These are phyloP conservation scores for Blastobasis lacticolella DNA, from an alignment of 2,888 invertebrate genomes.

Conservation along the genomic window DNA sequence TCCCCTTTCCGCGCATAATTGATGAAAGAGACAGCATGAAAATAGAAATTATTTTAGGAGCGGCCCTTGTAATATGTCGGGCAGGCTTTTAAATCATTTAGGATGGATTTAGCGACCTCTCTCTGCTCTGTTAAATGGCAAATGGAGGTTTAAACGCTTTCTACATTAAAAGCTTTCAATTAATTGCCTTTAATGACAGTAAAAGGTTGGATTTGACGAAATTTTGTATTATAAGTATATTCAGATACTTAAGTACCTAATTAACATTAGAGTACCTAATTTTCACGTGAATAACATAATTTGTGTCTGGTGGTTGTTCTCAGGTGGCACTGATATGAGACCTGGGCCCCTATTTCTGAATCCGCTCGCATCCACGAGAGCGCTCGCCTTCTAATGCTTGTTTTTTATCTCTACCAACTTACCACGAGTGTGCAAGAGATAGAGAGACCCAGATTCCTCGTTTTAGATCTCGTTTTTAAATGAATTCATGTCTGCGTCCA, in stretches of 20 bases:
- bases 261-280: too few species aligned
- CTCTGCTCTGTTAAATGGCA: conserved; percentile 15
- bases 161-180: conserved; percentile 23
- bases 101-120: conserved; percentile 23
- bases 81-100: conserved; percentile 45
- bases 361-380: too few species aligned
- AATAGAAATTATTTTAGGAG: conserved; percentile 31
- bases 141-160: conserved; percentile 33
- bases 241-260: too few species aligned
- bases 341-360: too few species aligned
- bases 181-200: conserved; percentile 5
- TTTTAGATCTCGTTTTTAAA: too few species aligned
- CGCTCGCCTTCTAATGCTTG: too few species aligned
- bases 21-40: conserved; percentile 27
- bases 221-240: neutral
- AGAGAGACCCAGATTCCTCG: too few species aligned
- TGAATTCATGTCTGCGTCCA: too few species aligned
- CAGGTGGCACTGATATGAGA: neutral
- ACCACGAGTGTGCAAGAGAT: too few species aligned
- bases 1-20: conserved; percentile 24
- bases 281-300: neutral
- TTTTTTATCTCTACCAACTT: too few species aligned
- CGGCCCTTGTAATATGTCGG: conserved; percentile 25
- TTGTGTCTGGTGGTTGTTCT: neutral
- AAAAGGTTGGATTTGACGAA: neutral